Percentiles rank a stretch among this genome's conserved stretches.
These are phyloP conservation scores for Peromyscus attwateri DNA, from an alignment of 2,797 vertebrate genomes.

Conservation along the genomic window DNA sequence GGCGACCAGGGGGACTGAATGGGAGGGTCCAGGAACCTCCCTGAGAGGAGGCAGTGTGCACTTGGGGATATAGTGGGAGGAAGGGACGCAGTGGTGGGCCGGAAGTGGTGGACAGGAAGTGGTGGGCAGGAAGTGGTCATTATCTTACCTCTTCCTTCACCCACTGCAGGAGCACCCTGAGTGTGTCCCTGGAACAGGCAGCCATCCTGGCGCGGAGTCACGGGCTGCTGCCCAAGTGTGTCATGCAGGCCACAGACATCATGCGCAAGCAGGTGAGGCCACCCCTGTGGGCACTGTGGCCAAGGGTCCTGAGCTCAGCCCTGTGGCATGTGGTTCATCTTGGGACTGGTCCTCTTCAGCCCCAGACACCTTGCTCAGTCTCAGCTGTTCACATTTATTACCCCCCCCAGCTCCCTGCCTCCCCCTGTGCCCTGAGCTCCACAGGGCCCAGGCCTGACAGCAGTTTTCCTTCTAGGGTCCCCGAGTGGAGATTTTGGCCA, in stretches of 20 bases:
- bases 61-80: background rate
- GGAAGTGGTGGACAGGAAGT: background rate
- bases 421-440: fast-evolving
- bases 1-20: background rate
- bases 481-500: conserved; percentile 98
- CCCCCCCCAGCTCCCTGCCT: background rate
- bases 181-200: conserved; percentile 96
- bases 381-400: background rate
- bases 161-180: conserved; percentile 93
- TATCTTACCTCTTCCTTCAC: fast-evolving
- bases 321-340: background rate
- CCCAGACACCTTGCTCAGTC: background rate
- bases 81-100: fast-evolving
- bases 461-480: conserved; percentile 90
- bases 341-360: background rate
- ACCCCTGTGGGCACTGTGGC: fast-evolving
- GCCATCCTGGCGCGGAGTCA: conserved; percentile 96
- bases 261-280: conserved; percentile 97
- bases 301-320: background rate
- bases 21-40: background rate
- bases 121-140: fast-evolving
- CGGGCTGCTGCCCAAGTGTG: conserved; percentile 95
- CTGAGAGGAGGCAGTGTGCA: background rate
- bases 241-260: conserved; percentile 99
- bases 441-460: background rate